Base-by-base conservation (phyloP, 2,113 vertebrate species). In the Lynx canadensis region DNA sequence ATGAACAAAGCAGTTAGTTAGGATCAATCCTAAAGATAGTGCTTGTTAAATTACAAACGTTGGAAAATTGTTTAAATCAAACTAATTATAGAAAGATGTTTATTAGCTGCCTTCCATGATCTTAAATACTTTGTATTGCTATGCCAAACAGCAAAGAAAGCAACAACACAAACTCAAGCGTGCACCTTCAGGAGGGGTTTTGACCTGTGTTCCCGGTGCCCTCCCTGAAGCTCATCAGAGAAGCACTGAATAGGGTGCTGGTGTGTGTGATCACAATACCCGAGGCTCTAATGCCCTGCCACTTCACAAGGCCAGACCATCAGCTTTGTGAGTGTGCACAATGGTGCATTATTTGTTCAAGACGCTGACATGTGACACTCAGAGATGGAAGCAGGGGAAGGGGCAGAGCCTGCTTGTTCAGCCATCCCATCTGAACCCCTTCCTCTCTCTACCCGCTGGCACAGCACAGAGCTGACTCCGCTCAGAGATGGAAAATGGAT, bases 381-480 rank as follows among this genome's bases (percentile, higher is more conserved):
- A 48, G 85, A 98, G 92, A 94, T 5, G 41, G 68, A 97, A 97
- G 60, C 92, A 80, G 87, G 29, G 1, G 38, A 91, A 50, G 55
- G 88, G 98, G 97, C 88, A 92, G 94, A 83, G 97, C 98, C 97
- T 94, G 98, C 96, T 16, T 3, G 45, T 84, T 98, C 78, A 71
- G 3, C 4, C 74, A 1, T 1, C 23, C 36, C 89, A 21, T 38
- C 92, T 84, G 73, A 6, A 29, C 78, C 52, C 74, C 48, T 45
- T 5, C 60, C 27, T 3, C 38, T 82, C 74, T 85, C 10, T 57
- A 14, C 63, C 68, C 27, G 3, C 0, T 21, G 33, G 80, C 3
- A 0, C 0, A 45, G 41, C 18, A 25, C 33, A 10, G 29, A 94
- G 60, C 74, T 4, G 41, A 66, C 57, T 96, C 23, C 3, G 1